These are phyloP conservation scores for Pachycephala philippinensis DNA, from an alignment of 2,113 vertebrate species.

Conservation along the genomic window DNA sequence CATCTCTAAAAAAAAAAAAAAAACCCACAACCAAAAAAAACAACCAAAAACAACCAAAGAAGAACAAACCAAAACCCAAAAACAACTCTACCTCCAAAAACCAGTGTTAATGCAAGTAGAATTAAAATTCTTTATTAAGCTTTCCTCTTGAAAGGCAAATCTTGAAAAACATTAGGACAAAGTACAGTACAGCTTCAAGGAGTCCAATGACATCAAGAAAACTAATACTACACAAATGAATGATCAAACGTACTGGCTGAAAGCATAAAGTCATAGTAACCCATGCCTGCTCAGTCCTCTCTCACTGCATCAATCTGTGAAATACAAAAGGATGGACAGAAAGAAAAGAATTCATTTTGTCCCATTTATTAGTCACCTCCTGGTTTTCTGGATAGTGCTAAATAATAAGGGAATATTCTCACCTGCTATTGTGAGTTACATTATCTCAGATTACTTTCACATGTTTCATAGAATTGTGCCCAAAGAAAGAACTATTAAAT, in stretches of 20 bases:
- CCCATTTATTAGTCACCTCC: background rate
- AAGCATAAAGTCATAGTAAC: background rate
- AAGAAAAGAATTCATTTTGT: background rate
- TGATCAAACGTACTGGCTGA: background rate
- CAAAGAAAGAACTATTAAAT: slow-evolving; percentile 20
- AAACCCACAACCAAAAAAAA: background rate
- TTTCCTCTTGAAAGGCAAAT: background rate
- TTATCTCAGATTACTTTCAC: slow-evolving; percentile 48
- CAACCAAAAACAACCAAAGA: background rate
- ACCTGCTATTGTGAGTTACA: background rate
- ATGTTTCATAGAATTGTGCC: background rate
- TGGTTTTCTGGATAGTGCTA: slow-evolving; percentile 23
- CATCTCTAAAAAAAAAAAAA: background rate
- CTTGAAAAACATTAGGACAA: background rate
- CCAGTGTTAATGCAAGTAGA: background rate
- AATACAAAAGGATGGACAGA: background rate
- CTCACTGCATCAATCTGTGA: background rate
- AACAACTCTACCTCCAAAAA: background rate
- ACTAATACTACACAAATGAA: background rate
- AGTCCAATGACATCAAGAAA: background rate
- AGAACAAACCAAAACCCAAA: background rate
- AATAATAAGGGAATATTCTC: background rate
- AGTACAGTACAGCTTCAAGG: background rate
- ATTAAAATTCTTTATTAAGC: background rate
- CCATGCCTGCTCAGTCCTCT: background rate